Evolutionary conservation across 2,797 vertebrate genomes (phyloP).

Genomic region (Morelia viridis): DNA sequence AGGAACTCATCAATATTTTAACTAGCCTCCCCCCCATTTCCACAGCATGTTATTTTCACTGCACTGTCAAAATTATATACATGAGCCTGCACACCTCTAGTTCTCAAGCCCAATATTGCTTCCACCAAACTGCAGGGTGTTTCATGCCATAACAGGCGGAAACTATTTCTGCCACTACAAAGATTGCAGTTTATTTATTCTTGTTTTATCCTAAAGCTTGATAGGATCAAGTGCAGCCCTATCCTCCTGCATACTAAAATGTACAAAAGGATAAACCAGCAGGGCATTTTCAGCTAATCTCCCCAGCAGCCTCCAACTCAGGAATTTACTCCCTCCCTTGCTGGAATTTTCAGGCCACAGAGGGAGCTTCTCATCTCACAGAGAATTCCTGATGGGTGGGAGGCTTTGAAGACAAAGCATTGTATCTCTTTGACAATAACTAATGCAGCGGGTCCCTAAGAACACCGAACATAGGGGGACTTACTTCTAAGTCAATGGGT

Average conservation of each 20-base stretch:
- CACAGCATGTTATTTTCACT: neutral
- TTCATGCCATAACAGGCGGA: neutral
- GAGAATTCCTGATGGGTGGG: neutral
- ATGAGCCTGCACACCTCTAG: neutral
- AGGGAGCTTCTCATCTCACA: neutral
- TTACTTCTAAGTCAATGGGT: neutral
- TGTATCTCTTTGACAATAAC: neutral
- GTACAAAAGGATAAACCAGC: neutral
- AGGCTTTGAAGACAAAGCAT: neutral
- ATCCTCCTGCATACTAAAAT: neutral
- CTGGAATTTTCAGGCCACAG: neutral
- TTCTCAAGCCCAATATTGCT: neutral
- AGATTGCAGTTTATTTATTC: neutral
- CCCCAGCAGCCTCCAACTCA: neutral
- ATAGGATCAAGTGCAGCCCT: neutral
- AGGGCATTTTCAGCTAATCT: slow-evolving; percentile 4
- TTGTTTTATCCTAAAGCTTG: neutral
- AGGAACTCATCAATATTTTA: neutral
- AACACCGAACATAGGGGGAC: neutral
- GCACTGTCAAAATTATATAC: neutral
- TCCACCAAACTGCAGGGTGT: neutral
- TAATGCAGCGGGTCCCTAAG: neutral
- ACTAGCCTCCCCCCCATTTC: neutral
- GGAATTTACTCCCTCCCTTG: neutral
- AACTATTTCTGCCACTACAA: neutral